A percentile compares a stretch with the other conserved stretches of the same genome.
Conservation (phyloP, 1,140 invertebrate species). For the Lordiphosa clarofinis region DNA sequence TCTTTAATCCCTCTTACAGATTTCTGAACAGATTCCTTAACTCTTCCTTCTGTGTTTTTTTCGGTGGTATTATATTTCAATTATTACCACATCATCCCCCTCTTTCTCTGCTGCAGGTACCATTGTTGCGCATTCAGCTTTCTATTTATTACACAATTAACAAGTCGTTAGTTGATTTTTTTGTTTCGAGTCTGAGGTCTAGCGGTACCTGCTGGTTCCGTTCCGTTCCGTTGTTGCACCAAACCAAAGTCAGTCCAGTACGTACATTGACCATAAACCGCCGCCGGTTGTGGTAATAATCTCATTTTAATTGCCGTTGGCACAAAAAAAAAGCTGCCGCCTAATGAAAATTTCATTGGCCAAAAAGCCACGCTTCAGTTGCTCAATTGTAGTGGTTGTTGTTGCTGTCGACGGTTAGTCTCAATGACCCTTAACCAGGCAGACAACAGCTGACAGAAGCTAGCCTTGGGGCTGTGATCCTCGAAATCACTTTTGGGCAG, state of each 20-base stretch:
- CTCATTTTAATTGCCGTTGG: conserved; percentile 66
- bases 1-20: background rate
- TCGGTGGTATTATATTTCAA: conserved; percentile 58
- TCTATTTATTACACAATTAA: conserved; percentile 76
- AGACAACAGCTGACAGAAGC: conserved; percentile 5
- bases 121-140: conserved; percentile 51
- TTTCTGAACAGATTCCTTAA: background rate
- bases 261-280: conserved; percentile 38
- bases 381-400: conserved; percentile 6
- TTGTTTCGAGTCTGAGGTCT: conserved; percentile 24
- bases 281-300: conserved; percentile 40
- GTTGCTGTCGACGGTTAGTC: background rate
- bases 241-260: conserved; percentile 19
- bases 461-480: conserved; percentile 17
- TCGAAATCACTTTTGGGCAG: conserved; percentile 10
- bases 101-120: conserved; percentile 21
- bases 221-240: conserved; percentile 27
- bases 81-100: conserved; percentile 61
- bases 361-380: conserved; percentile 15
- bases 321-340: conserved; percentile 17
- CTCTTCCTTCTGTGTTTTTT: conserved; percentile 3
- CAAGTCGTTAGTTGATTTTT: conserved; percentile 64
- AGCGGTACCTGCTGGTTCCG: conserved; percentile 35
- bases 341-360: conserved; percentile 47
- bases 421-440: background rate